phyloP scores from a whole-genome alignment of 2,888 invertebrate genomes.

The Zele albiditarsus region DNA sequence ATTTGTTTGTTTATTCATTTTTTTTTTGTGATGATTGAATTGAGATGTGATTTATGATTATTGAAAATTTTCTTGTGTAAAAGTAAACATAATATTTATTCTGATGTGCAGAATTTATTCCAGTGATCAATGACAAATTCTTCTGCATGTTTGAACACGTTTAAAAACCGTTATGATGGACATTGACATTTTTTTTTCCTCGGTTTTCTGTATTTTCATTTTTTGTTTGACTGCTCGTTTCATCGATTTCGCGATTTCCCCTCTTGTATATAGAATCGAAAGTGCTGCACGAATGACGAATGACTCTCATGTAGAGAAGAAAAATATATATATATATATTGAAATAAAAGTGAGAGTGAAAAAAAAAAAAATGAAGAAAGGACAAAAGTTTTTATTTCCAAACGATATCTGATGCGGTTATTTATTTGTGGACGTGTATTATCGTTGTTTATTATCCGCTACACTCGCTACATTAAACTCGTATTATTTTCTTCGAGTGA shows the following conservation, averaged over 20 bases:
- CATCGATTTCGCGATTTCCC: constrained; percentile 54
- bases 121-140: too few species aligned
- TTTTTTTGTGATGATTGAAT: constrained; percentile 21
- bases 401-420: constrained; percentile 59
- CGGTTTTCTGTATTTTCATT: constrained; percentile 37
- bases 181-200: constrained; percentile 22
- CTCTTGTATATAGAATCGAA: constrained; percentile 35
- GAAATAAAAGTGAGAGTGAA: constrained; percentile 12
- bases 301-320: constrained; percentile 47
- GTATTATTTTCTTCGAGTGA: constrained; percentile 55
- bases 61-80: too few species aligned
- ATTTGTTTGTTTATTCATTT: background rate
- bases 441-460: constrained; percentile 67
- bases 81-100: too few species aligned
- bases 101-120: too few species aligned
- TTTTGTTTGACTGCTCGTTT: constrained; percentile 38
- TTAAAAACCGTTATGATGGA: too few species aligned
- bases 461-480: constrained; percentile 68
- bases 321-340: constrained; percentile 41
- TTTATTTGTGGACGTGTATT: constrained; percentile 64
- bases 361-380: constrained; percentile 37
- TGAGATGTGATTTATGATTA: too few species aligned
- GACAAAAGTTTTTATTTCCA: constrained; percentile 58
- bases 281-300: constrained; percentile 56
- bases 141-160: too few species aligned